Base-by-base conservation (phyloP, 2,797 vertebrate species). In the Crax fasciolata region DNA sequence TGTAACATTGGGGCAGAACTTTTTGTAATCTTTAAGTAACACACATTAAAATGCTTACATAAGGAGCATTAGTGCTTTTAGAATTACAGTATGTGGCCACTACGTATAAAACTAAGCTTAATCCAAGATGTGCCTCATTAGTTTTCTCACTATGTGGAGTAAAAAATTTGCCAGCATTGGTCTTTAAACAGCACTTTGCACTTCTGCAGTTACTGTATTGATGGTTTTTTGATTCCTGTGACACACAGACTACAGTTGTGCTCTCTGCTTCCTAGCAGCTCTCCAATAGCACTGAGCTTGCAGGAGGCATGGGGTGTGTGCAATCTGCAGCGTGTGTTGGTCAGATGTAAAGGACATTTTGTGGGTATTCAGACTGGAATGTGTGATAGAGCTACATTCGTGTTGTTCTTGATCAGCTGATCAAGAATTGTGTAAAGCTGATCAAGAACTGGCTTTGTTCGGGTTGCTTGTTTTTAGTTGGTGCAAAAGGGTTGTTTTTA, bases 111-210 rank as follows among this genome's bases (percentile, higher is more conserved):
- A 66, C 57, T 87, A 93, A 95, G 91, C 51, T 85, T 85, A 81
- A 83, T 85, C 79, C 82, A 89, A 92, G 87, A 79, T 76, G n/a
- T 88, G 85, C 21, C 68, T 90, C 89, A 95, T 89, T 90, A 95
- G 73, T 92, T 96, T 93, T 94, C 48, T 67, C 63, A 73, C 62
- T 81, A 80, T 4, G 2, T 79, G 39, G 82, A 95, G 79, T 88
- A 90, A 92, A 70, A 83, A 74, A 58, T 81, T 75, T 70, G 24
- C 39, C 74, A 95, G 44, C 30, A 14, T 62, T 91, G 75, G 52
- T 87, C 70, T 91, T 95, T 65, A 81, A 96, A 66, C 39, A 85
- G 71, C 73, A 51, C 75, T 97, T 86, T 35, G 67, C 41, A 86
- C 55, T 96, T 80, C 18, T 59, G 48, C 49, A 94, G 73, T 87